A percentile compares a stretch with the other conserved stretches of the same genome.
Conservation (phyloP, 2,113 vertebrate species). For the Mandrillus leucophaeus region DNA sequence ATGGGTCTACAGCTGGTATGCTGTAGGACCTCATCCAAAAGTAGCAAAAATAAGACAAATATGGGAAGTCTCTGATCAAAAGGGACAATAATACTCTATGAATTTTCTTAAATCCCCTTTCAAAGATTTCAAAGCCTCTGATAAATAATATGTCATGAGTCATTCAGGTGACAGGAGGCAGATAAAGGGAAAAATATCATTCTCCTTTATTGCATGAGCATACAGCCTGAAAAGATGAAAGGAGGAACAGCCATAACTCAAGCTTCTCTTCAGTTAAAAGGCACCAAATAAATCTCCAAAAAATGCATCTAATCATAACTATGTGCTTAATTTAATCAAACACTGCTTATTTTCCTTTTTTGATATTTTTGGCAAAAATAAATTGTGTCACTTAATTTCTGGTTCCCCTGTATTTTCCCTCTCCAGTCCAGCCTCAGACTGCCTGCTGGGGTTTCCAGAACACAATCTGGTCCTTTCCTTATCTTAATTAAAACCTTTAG, state of each 20-base stretch:
- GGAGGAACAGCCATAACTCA: background rate
- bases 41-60: constrained; percentile 52
- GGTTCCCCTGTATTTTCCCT: background rate
- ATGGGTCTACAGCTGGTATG: background rate
- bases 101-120: constrained; percentile 40
- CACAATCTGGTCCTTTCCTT: background rate
- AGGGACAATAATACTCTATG: background rate
- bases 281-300: background rate
- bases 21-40: constrained; percentile 5
- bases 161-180: constrained; percentile 34
- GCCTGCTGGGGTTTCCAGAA: background rate
- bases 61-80: constrained; percentile 47
- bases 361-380: background rate
- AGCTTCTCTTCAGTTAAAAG: background rate
- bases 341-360: background rate
- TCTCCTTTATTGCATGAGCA: constrained; percentile 47
- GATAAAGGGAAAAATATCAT: constrained; percentile 58
- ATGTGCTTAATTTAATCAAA: background rate
- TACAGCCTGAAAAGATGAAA: constrained; percentile 58
- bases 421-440: background rate
- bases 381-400: background rate
- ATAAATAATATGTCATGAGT: constrained; percentile 50
- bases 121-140: constrained; percentile 63
- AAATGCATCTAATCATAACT: background rate
- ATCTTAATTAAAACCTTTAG: constrained; percentile 39